Evolutionary conservation across 30 jellyfish, hydroid and myxozoan species (phyloP), one percentile per base, ranked within the genome.

Genomic region (Aurelia coerulea): DNA sequence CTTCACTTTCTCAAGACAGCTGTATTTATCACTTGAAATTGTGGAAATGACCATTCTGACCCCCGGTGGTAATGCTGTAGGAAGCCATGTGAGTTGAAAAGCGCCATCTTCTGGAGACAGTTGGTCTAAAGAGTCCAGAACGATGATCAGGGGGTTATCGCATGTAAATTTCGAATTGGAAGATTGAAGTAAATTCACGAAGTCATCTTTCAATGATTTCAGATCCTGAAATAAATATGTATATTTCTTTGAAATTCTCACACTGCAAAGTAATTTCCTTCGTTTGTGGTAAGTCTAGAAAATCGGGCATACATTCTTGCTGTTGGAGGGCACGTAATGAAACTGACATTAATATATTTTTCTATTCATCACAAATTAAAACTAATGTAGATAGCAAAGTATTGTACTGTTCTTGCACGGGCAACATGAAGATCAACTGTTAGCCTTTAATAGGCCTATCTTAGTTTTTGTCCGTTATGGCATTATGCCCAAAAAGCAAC

Each of bases 51-150:
- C 73, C 74, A 89, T 64, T 68, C 66, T 65, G 10, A 81, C 90
- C 89, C 86, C 63, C 15, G 89, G 81, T 14, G 97, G 97, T n/a
- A 81, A 18, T 41, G 53, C 62, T 3, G 18, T 50, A 10, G 97
- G 97, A 33, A 89, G 85, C 97, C 97, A 89, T 16, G 83, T 63
- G 10, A 89, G 68, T 79, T 74, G 90, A 49, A 89, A 76, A 2
- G 97, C 97, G 39, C 92, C 90, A 49, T 89, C 92, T 65, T 74
- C 92, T 2, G 97, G 89, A 0, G 97, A 89, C 51, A 89, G 86
- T 66, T 89, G 97, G 42, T 89, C 97, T 66, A 89, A 49, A 42
- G 97, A 89, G 66, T 89, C 97, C 19, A 89, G 86, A 19, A 89
- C 56, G 50, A 89, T 78, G 68, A 80, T 56, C 62, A 89, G 84